Evolutionary conservation across 2,113 vertebrate genomes (phyloP), one percentile per base, ranked within the genome.

Genomic region (Colius striatus): DNA sequence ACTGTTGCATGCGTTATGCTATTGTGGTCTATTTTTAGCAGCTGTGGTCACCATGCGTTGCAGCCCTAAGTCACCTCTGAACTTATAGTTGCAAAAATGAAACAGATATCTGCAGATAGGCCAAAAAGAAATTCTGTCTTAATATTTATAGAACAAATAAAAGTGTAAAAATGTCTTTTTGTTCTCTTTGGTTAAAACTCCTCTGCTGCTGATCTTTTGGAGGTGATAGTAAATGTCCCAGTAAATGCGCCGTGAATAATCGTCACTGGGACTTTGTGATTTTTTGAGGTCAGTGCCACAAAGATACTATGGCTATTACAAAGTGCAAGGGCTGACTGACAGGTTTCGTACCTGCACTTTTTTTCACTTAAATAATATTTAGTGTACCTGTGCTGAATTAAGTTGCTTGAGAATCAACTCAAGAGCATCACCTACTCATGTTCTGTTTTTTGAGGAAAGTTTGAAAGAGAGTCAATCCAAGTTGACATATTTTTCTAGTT

Each of bases 131-230:
- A 92, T 82, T 7, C 4, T 82, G 8, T 65, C 54, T 76, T 62
- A 47, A 61, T 72, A 95, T 82, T 96, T 90, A 79, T 66, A 66
- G 76, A 84, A 57, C 30, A 93, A 81, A 68, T 61, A 86, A 92
- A 94, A 38, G 45, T 43, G 15, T 84, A 90, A 90, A 84, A 89
- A 84, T 70, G 15, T 61, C 1, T 47, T 93, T 92, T 48, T 81
- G 6, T 90, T 68, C 41, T 41, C 21, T 72, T 27, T 53, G 30
- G 57, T 75, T 10, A 84, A 70, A 65, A 26, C 60, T 90, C 32
- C 11, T 83, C 43, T 60, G 61, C 68, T 67, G 74, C 11, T 43
- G 74, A 13, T 70, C 36, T 60, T 81, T 73, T 47, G 43, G 51
- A 57, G 88, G 34, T 30, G 38, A 51, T 5, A 63, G 60, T 34